Evolutionary conservation across 2,888 invertebrate species (phyloP).

Genomic region (Drosophila emarginata): DNA sequence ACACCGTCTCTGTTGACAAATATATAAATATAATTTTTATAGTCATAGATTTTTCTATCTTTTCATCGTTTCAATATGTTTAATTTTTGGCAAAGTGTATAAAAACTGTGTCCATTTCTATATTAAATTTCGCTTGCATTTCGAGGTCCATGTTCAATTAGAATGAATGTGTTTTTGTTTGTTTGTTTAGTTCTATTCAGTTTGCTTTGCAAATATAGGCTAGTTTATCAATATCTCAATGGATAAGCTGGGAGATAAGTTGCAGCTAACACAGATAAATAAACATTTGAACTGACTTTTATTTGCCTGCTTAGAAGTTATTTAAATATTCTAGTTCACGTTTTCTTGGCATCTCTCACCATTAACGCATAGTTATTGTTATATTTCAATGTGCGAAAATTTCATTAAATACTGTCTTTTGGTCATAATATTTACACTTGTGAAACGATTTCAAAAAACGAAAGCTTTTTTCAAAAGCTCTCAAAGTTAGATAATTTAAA

Average conservation of each 20-base stretch:
- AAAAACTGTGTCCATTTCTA: neutral
- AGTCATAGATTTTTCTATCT: neutral
- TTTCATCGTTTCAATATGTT: neutral
- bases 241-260: conserved; percentile 16
- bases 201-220: conserved; percentile 13
- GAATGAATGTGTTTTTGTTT: conserved; percentile 39
- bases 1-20: no score
- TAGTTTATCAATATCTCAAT: conserved; percentile 5
- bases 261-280: conserved; percentile 12
- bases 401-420: conserved; percentile 26
- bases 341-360: conserved; percentile 24
- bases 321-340: conserved; percentile 38
- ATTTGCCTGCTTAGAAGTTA: conserved; percentile 35
- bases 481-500: neutral
- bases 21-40: neutral
- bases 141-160: conserved; percentile 49
- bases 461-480: conserved; percentile 35
- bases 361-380: conserved; percentile 30
- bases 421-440: conserved; percentile 3
- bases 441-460: conserved; percentile 8
- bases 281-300: conserved; percentile 41
- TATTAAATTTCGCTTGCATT: conserved; percentile 27
- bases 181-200: conserved; percentile 11
- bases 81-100: conserved; percentile 12
- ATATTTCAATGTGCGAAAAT: conserved; percentile 33